phyloP scores from a whole-genome alignment of 2,888 invertebrate genomes.

The Crepidodera aurea region DNA sequence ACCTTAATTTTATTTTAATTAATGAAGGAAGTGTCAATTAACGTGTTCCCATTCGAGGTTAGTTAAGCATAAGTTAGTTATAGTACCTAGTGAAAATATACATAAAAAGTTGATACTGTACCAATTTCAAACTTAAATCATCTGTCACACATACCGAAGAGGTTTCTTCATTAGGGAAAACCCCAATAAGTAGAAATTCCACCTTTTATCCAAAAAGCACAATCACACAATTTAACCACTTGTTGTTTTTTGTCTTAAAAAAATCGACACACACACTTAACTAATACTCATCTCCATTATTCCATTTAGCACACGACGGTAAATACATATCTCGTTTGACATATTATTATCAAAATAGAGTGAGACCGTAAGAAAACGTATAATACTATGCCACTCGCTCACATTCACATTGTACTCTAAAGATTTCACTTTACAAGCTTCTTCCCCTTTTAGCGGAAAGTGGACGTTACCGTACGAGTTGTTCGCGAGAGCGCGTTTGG shows the following conservation, averaged over 20 bases:
- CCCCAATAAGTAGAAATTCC: constrained; percentile 40
- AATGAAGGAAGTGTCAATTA: constrained; percentile 30
- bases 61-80: constrained; percentile 13
- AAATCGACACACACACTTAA: constrained; percentile 33
- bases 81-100: constrained; percentile 15
- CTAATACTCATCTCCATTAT: constrained; percentile 36
- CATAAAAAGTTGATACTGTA: constrained; percentile 38
- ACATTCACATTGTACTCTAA: constrained; percentile 57
- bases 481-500: constrained; percentile 51
- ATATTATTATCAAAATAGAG: constrained; percentile 48
- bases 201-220: constrained; percentile 37
- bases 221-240: constrained; percentile 44
- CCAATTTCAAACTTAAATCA: constrained; percentile 40
- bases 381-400: constrained; percentile 46
- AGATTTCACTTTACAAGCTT: constrained; percentile 61
- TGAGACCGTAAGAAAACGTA: constrained; percentile 45
- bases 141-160: constrained; percentile 53
- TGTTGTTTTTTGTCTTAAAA: constrained; percentile 43
- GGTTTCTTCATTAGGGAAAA: constrained; percentile 53
- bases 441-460: constrained; percentile 56
- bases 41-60: constrained; percentile 24
- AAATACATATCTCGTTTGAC: constrained; percentile 47
- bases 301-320: constrained; percentile 43
- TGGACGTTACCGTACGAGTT: constrained; percentile 54
- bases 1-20: constrained; percentile 17